Conservation (phyloP, 2,797 vertebrate species). For the Mormyrops boulengeri region DNA sequence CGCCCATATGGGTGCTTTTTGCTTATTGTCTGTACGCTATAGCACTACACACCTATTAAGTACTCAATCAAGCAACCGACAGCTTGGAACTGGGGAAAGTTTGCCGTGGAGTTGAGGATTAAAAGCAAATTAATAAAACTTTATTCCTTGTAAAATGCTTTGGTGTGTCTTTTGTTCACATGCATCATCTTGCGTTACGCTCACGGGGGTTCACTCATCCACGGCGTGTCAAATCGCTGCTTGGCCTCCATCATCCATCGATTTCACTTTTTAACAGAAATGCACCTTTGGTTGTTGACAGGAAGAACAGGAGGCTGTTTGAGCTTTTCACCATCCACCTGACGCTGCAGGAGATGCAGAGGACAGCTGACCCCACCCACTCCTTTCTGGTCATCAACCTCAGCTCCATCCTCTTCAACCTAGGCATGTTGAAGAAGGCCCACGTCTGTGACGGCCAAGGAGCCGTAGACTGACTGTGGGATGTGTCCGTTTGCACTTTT, state of each 20-base stretch:
- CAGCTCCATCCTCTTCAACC: constrained; percentile 72
- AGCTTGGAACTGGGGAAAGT: not conserved
- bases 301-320: constrained; percentile 78
- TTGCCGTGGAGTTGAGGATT: not conserved
- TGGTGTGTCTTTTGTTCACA: constrained; percentile 14
- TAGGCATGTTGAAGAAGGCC: constrained; percentile 32
- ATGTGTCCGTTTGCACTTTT: not conserved
- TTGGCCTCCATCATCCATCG: not conserved
- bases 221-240: not conserved
- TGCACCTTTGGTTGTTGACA: not conserved
- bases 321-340: constrained; percentile 70
- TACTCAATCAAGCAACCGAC: constrained; percentile 8
- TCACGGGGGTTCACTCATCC: not conserved
- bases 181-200: not conserved
- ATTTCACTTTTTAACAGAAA: not conserved
- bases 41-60: not conserved
- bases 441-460: not conserved
- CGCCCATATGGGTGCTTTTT: not conserved
- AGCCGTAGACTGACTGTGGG: not conserved
- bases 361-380: constrained; percentile 46
- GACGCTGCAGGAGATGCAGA: constrained; percentile 69
- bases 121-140: not conserved
- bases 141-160: constrained; percentile 17
- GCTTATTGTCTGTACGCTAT: not conserved
- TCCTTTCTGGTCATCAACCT: constrained; percentile 63